Conservation (phyloP, 2,113 vertebrate species). For the Coregonus clupeaformis region DNA sequence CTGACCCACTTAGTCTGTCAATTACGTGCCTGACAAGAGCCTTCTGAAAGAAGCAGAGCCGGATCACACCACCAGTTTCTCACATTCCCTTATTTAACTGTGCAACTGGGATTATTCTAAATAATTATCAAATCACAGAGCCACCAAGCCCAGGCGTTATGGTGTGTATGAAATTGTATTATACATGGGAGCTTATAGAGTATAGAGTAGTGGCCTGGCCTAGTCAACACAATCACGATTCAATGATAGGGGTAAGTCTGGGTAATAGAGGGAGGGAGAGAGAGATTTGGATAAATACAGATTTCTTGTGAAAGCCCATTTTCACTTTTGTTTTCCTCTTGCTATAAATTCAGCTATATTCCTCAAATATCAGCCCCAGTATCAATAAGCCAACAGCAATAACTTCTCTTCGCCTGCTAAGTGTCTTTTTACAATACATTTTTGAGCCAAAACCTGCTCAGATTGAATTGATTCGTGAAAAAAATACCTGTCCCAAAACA, state of each 20-base stretch:
- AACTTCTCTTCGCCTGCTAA: slow-evolving; percentile 29
- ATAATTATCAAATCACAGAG: slow-evolving; percentile 84
- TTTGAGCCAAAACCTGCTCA: slow-evolving; percentile 22
- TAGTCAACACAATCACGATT: slow-evolving; percentile 29
- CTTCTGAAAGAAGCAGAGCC: slow-evolving; percentile 79
- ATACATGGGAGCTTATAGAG: slow-evolving; percentile 50
- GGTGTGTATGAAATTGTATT: slow-evolving; percentile 13
- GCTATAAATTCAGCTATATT: slow-evolving; percentile 29
- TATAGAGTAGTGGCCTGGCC: not conserved
- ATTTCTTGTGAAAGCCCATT: slow-evolving; percentile 15
- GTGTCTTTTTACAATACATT: slow-evolving; percentile 19
- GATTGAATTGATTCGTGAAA: slow-evolving; percentile 21
- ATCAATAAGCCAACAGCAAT: slow-evolving; percentile 41
- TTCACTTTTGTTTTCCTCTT: too few relatives aligned
- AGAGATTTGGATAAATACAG: slow-evolving; percentile 14
- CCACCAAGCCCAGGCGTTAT: slow-evolving; percentile 24
- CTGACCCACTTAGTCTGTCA: slow-evolving; percentile 96
- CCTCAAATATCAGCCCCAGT: slow-evolving; percentile 37
- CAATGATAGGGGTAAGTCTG: slow-evolving; percentile 13
- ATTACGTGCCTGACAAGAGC: slow-evolving; percentile 85
- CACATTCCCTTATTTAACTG: slow-evolving; percentile 73
- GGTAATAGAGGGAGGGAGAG: too few relatives aligned
- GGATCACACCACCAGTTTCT: slow-evolving; percentile 72
- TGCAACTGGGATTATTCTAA: slow-evolving; percentile 82
- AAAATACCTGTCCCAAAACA: not conserved